Conservation (phyloP, 2,797 vertebrate genomes). For the Phrynocephalus vlangalii region DNA sequence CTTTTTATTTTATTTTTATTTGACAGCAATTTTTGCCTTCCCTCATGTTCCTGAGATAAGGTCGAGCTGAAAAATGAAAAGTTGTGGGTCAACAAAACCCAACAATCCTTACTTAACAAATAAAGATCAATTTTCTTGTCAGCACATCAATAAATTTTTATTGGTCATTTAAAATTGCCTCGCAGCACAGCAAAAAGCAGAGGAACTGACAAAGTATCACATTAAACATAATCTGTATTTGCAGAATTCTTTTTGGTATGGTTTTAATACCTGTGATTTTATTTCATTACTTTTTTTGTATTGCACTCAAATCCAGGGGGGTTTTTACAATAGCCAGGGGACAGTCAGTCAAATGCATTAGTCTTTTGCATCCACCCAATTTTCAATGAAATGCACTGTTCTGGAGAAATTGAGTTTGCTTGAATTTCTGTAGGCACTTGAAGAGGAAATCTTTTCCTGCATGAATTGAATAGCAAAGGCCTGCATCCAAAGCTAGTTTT, state of each 20-base stretch:
- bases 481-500: slow-evolving; percentile 22
- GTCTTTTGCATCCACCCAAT: slow-evolving; percentile 14
- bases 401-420: slow-evolving; percentile 18
- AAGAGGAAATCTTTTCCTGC: slow-evolving; percentile 14
- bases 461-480: slow-evolving; percentile 10
- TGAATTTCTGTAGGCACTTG: slow-evolving; percentile 9
- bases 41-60: not conserved
- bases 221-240: not conserved
- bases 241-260: not conserved
- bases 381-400: not conserved
- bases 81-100: not conserved
- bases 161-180: not conserved
- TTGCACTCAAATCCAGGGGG: slow-evolving; percentile 2
- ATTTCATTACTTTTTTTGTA: slow-evolving; percentile 6
- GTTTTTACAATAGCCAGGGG: not conserved
- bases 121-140: not conserved
- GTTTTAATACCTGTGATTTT: not conserved
- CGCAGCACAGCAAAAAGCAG: not conserved
- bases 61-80: not conserved
- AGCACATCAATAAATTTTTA: not conserved
- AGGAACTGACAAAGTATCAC: not conserved
- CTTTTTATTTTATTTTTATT: not conserved
- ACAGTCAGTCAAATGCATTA: slow-evolving; percentile 18
- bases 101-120: slow-evolving; percentile 6
- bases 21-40: slow-evolving; percentile 3